Evolutionary conservation across 2,797 vertebrate genomes (phyloP), one percentile per base, ranked within the genome.

Genomic region (Oreochromis mossambicus): DNA sequence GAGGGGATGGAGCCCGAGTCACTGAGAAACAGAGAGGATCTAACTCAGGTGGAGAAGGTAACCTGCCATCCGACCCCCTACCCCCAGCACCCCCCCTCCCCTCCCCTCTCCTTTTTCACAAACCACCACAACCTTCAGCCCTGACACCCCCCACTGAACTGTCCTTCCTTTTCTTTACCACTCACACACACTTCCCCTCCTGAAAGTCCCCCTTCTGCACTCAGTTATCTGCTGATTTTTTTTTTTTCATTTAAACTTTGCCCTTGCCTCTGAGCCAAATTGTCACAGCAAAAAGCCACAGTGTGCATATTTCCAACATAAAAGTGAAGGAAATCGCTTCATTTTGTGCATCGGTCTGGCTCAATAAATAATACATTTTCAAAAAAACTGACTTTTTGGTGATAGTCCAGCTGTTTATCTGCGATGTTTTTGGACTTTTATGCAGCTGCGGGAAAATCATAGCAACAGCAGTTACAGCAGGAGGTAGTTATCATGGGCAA

Each of bases 1-100:
- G 98, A 98, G 96, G 96, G 96, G 94, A 95, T 96, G 97, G 98
- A 98, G 96, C 95, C 97, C 92, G 98, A 98, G 92, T 97, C 97
- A 96, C 98, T 98, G 96, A 98, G 97, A 97, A 97, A 96, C 98
- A 98, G 98, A 96, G 98, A 98, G 88, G 98, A 99, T 96, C 97
- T 98, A 95, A 97, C 97, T 97, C 98, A 98, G 96, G 97, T 97
- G 95, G 98, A 99, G 95, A 99, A 99, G 98, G 98, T 99, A 99
- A 99, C 93, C 84, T 82, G 82, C 90, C 88, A 91, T 89, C 91
- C 84, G 19, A 90, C 83, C 87, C 86, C 83, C 86, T 87, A 89
- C 80, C 83, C 84, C 81, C 48, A 5, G 24, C 54, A 3, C 52
- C 52, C 55, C 21, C 4, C 24, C 24, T 1, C 4, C 13, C 15